A percentile compares a stretch with the other conserved stretches of the same genome.
Conservation (phyloP, 37 sponge, comb jelly and placozoan species). For the Spongilla lacustris region DNA sequence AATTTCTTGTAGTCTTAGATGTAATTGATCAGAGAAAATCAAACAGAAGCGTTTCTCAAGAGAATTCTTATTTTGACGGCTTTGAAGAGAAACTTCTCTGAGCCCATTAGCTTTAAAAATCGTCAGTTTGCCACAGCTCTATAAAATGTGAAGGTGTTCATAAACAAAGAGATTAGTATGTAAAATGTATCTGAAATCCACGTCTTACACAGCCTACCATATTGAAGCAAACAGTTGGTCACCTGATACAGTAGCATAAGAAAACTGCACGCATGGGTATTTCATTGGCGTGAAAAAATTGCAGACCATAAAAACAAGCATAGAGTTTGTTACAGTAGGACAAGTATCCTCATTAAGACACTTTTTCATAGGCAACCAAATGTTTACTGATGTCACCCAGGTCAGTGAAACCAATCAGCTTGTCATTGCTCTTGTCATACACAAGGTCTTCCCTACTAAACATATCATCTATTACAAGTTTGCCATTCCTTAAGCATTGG, state of each 20-base stretch:
- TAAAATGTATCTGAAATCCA: no score
- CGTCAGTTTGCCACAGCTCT: constrained; percentile 8
- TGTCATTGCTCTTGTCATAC: constrained; percentile 50
- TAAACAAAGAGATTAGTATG: no score
- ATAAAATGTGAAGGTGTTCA: constrained; percentile 4
- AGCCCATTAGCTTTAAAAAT: constrained; percentile 14
- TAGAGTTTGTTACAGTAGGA: constrained; percentile 9
- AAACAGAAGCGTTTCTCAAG: no score
- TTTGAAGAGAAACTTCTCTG: no score
- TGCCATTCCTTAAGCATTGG: constrained; percentile 21
- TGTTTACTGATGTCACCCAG: constrained; percentile 45
- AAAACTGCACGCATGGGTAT: constrained; percentile 29
- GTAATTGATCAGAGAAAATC: no score
- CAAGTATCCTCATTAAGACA: neutral
- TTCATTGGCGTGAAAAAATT: constrained; percentile 12
- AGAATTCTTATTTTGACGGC: no score
- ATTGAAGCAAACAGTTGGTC: constrained; percentile 11
- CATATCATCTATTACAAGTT: constrained; percentile 53
- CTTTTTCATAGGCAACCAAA: constrained; percentile 1
- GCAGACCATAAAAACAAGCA: constrained; percentile 31
- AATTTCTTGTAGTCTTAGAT: no score
- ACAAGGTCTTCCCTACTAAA: constrained; percentile 54
- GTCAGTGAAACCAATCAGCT: constrained; percentile 54
- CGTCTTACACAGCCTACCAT: constrained; percentile 11
- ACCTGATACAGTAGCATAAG: neutral